A percentile compares a stretch with the other conserved stretches of the same genome.
Conservation (phyloP, 2,888 invertebrate species). For the Nephrotoma flavescens region DNA sequence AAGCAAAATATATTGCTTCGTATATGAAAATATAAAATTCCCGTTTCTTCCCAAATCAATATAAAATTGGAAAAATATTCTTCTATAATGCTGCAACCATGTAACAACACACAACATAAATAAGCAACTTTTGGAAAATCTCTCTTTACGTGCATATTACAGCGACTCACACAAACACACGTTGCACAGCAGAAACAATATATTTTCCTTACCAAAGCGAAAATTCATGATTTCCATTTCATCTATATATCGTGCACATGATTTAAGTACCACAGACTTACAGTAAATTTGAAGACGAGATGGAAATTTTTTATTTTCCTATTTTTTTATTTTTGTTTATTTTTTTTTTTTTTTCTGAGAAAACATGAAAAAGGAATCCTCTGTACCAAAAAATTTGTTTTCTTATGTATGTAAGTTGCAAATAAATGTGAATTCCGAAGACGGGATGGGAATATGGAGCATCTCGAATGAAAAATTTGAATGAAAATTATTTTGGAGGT, state of each 20-base stretch:
- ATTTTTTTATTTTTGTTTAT: not conserved
- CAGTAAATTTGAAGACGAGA: not conserved
- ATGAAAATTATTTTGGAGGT: not conserved
- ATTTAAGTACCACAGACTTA: not conserved
- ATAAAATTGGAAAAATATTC: not conserved
- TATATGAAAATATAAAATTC: not conserved
- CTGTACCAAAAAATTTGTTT: not conserved
- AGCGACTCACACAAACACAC: not conserved
- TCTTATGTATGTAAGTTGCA: not conserved
- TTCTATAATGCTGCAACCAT: not conserved
- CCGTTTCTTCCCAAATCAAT: not conserved
- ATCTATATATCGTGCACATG: not conserved
- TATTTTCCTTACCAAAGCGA: not conserved
- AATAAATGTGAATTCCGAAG: not conserved
- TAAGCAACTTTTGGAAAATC: not conserved
- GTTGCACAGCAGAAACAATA: not conserved
- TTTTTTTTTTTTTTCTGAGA: not conserved
- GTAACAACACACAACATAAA: not conserved
- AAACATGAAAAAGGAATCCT: not conserved
- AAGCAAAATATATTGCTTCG: not conserved
- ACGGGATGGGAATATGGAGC: not conserved
- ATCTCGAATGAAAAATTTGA: not conserved
- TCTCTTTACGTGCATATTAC: not conserved
- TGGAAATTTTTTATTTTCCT: not conserved
- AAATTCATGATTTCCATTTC: not conserved